Percentiles rank a stretch among this genome's conserved stretches.
phyloP scores from a whole-genome alignment of 2,888 invertebrate genomes.

The Drosophila mercatorum region DNA sequence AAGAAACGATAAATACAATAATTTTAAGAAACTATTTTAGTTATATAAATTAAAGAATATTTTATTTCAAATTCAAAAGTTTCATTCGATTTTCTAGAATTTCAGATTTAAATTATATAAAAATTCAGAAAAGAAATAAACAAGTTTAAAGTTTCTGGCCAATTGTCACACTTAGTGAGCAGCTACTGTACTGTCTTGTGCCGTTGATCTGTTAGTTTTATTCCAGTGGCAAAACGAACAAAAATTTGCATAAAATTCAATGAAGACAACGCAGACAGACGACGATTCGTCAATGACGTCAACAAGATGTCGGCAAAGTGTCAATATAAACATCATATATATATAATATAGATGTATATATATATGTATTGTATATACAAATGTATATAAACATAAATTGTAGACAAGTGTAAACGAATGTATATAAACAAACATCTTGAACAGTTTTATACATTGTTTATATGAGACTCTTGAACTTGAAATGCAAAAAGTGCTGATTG shows the following conservation, averaged over 20 bases:
- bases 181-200: constrained; percentile 22
- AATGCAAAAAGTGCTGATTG: constrained; percentile 53
- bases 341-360: constrained; percentile 13
- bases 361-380: constrained; percentile 13
- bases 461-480: constrained; percentile 69
- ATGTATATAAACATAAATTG: constrained; percentile 16
- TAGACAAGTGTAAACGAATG: background rate
- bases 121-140: no score
- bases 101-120: no score
- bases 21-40: no score
- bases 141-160: no score
- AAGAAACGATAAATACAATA: no score
- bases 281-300: constrained; percentile 61
- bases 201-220: constrained; percentile 22
- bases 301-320: constrained; percentile 47
- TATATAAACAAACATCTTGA: constrained; percentile 7
- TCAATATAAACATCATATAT: constrained; percentile 37
- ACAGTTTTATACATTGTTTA: constrained; percentile 44
- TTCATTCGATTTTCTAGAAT: no score
- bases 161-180: background rate
- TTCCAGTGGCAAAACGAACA: constrained; percentile 19
- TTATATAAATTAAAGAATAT: no score
- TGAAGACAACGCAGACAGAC: constrained; percentile 36
- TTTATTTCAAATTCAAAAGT: background rate
- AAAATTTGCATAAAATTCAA: constrained; percentile 55